phyloP scores from a whole-genome alignment of 1,140 invertebrate genomes.

The Battus philenor region DNA sequence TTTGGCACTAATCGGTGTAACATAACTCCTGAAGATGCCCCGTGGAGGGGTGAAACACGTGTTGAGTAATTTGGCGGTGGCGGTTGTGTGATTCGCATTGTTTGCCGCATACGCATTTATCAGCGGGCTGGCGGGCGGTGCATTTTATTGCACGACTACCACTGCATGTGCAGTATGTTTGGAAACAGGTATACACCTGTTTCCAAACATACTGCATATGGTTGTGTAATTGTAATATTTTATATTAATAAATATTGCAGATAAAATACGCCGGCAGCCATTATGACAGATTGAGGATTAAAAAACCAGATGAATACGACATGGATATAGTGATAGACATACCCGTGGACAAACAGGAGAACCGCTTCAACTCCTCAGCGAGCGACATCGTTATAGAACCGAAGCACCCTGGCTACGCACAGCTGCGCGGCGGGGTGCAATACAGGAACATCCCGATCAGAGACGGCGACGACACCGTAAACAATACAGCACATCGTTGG shows the following conservation, averaged over 20 bases:
- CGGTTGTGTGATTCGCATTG: too few relatives aligned
- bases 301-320: conserved; percentile 76
- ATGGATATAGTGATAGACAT: conserved; percentile 71
- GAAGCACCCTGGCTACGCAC: conserved; percentile 35
- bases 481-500: conserved; percentile 43
- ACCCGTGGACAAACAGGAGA: conserved; percentile 32
- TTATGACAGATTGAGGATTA: conserved; percentile 73
- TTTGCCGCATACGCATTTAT: too few relatives aligned
- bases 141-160: too few relatives aligned
- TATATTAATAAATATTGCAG: too few relatives aligned
- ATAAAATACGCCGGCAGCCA: conserved; percentile 75
- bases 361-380: conserved; percentile 21
- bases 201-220: background rate
- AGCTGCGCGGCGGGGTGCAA: conserved; percentile 40
- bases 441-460: conserved; percentile 34
- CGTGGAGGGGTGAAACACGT: too few relatives aligned
- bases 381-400: conserved; percentile 45
- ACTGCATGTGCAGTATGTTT: too few relatives aligned
- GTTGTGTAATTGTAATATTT: too few relatives aligned
- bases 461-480: conserved; percentile 38
- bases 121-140: too few relatives aligned
- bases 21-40: too few relatives aligned
- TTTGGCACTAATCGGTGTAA: too few relatives aligned
- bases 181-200: background rate
- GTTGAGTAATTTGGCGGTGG: too few relatives aligned